A percentile compares a stretch with the other conserved stretches of the same genome.
phyloP scores from a whole-genome alignment of 2,797 vertebrate species.

The Phyllotis vaccarum region DNA sequence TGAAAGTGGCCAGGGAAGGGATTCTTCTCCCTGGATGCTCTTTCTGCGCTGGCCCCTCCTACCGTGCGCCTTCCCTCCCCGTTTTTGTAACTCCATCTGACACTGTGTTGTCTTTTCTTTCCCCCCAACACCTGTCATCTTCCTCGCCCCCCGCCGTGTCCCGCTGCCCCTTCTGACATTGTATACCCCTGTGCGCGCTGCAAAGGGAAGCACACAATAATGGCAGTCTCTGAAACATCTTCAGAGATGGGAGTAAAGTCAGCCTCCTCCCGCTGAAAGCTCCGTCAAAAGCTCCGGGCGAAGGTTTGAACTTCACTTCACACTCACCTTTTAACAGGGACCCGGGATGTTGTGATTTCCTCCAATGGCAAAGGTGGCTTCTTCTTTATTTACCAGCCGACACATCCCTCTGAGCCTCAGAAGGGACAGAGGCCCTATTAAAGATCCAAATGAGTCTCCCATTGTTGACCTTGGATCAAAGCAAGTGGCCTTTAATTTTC shows the following conservation, averaged over 20 bases:
- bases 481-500: conserved; percentile 48
- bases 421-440: background rate
- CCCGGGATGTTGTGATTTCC: conserved; percentile 20
- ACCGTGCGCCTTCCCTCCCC: conserved; percentile 72
- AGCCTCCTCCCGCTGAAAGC: conserved; percentile 3
- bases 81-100: conserved; percentile 63
- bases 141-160: conserved; percentile 59
- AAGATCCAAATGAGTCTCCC: conserved; percentile 62
- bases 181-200: background rate
- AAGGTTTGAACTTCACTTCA: conserved; percentile 72
- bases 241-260: conserved; percentile 24
- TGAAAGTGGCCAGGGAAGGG: conserved; percentile 68
- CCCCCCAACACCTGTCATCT: conserved; percentile 76
- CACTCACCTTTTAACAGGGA: conserved; percentile 65
- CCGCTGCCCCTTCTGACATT: conserved; percentile 63
- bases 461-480: background rate
- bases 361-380: conserved; percentile 45
- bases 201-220: conserved; percentile 46
- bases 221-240: background rate
- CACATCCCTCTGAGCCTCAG: background rate
- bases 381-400: conserved; percentile 53
- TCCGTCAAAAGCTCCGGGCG: conserved; percentile 57
- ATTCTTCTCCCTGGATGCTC: conserved; percentile 40
- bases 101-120: conserved; percentile 63
- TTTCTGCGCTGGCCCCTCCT: conserved; percentile 68